Base-by-base conservation (phyloP, 2,888 invertebrate species). In the Lithophane leautieri region DNA sequence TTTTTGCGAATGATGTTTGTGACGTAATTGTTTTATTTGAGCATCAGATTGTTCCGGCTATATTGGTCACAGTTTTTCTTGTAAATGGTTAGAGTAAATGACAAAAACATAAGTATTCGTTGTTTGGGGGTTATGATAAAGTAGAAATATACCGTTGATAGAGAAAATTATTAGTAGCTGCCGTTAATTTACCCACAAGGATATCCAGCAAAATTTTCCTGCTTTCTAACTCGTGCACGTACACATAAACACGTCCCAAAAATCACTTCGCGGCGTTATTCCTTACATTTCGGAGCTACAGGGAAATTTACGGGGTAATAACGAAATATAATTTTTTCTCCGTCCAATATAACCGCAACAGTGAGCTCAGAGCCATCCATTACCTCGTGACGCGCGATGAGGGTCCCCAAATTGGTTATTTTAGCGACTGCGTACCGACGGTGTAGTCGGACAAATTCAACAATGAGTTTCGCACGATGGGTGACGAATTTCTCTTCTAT, bases 371-470 rank as follows among this genome's bases (percentile, higher is more conserved):
- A 83, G 88, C 89, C 90, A 92, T 93, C 91, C 91, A 92, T 92
- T 92, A 93, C 90, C 78, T 85, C 87, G 84, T 92, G 92, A 92
- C 91, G 90, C 88, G 89, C 89, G 92, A 92, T 90, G 92, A 92
- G 92, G 92, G 92, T 92, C 87, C 89, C 86, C 88, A 90, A 92
- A 92, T 92, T 93, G 91, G 90, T 92, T 91, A 89, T 91, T 91
- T 90, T 90, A 90, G 88, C 86, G 78, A 83, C 89, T 86, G 86
- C 84, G 87, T 86, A 83, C 77, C 87, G 86, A 86, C 88, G 81
- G 84, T 81, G 85, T 85, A 81, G 80, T 81, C 54, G 68, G 82
- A 88, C 86, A 88, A 88, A 88, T 88, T 87, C 79, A 84, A 76
- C 78, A 70, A 78, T 76, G 71, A 69, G 65, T 82, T 83, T 75